Evolutionary conservation across 2,113 vertebrate genomes (phyloP).

Genomic region (Tilapia sparmanii): DNA sequence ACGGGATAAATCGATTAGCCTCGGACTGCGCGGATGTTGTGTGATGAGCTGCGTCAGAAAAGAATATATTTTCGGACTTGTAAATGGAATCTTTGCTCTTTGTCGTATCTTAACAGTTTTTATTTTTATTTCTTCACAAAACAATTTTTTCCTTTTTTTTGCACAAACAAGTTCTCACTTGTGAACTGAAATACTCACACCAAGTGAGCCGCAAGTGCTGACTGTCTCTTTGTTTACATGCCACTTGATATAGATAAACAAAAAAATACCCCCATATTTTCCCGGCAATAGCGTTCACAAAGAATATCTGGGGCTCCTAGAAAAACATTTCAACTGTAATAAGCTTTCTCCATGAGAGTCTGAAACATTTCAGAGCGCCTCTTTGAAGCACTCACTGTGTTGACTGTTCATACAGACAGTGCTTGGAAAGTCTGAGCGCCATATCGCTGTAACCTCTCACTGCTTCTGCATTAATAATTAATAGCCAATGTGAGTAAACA

Average conservation of each 20-base stretch:
- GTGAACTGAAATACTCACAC: slow-evolving; percentile 42
- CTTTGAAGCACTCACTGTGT: slow-evolving; percentile 69
- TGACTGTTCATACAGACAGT: slow-evolving; percentile 66
- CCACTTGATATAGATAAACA: slow-evolving; percentile 68
- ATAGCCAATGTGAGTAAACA: slow-evolving; percentile 72
- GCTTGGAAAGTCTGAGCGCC: slow-evolving; percentile 62
- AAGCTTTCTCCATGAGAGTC: slow-evolving; percentile 65
- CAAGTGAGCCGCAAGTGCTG: slow-evolving; percentile 51
- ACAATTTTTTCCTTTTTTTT: slow-evolving; percentile 13
- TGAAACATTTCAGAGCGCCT: slow-evolving; percentile 59
- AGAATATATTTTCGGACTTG: neutral
- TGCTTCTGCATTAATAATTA: slow-evolving; percentile 70
- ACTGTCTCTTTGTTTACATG: slow-evolving; percentile 64
- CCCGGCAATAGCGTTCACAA: slow-evolving; percentile 57
- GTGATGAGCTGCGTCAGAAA: neutral
- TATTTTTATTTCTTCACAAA: slow-evolving; percentile 4
- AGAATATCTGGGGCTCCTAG: slow-evolving; percentile 64
- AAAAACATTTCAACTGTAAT: slow-evolving; percentile 73
- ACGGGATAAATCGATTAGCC: slow-evolving; percentile 1
- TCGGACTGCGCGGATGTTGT: neutral
- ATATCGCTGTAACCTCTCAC: slow-evolving; percentile 68
- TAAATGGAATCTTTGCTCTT: slow-evolving; percentile 14
- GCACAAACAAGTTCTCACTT: slow-evolving; percentile 54
- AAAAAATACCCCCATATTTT: slow-evolving; percentile 61
- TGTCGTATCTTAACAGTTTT: slow-evolving; percentile 17